Evolutionary conservation across 2,113 vertebrate genomes (phyloP).

Genomic region (Malurus alboscapulatus): DNA sequence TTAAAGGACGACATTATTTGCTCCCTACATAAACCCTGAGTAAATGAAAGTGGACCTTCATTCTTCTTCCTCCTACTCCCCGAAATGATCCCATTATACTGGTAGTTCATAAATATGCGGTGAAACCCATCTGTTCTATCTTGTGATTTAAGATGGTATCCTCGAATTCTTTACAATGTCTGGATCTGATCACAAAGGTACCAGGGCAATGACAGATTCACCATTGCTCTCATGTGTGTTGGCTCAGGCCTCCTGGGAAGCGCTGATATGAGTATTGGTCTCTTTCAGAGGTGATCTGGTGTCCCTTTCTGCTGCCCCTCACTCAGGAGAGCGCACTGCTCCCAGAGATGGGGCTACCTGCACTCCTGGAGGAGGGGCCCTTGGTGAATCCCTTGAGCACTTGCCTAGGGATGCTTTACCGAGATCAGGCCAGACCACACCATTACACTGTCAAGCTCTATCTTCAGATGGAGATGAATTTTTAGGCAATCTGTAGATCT

Average conservation of each 20-base stretch:
- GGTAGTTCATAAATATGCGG: conserved; percentile 52
- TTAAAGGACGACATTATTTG: background rate
- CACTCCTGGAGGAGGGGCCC: background rate
- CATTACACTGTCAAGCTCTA: conserved; percentile 21
- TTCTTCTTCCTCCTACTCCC: conserved; percentile 14
- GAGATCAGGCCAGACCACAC: conserved; percentile 26
- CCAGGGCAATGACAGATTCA: background rate
- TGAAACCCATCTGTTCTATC: conserved; percentile 38
- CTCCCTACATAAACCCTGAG: background rate
- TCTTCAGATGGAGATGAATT: conserved; percentile 63
- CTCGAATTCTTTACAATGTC: background rate
- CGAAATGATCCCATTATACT: conserved; percentile 42
- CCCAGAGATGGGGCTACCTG: background rate
- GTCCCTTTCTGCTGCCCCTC: background rate
- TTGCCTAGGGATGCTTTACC: background rate
- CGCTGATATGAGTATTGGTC: background rate
- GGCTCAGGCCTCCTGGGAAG: background rate
- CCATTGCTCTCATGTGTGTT: background rate
- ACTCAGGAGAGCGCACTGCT: accelerated
- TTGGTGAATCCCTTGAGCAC: background rate
- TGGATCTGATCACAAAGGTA: background rate
- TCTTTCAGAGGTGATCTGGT: accelerated
- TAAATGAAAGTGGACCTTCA: conserved; percentile 33
- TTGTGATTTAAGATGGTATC: background rate
- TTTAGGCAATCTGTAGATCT: conserved; percentile 67